A percentile compares a stretch with the other conserved stretches of the same genome.
These are phyloP conservation scores for Cydia strobilella DNA, from an alignment of 1,140 invertebrate species.

Conservation along the genomic window DNA sequence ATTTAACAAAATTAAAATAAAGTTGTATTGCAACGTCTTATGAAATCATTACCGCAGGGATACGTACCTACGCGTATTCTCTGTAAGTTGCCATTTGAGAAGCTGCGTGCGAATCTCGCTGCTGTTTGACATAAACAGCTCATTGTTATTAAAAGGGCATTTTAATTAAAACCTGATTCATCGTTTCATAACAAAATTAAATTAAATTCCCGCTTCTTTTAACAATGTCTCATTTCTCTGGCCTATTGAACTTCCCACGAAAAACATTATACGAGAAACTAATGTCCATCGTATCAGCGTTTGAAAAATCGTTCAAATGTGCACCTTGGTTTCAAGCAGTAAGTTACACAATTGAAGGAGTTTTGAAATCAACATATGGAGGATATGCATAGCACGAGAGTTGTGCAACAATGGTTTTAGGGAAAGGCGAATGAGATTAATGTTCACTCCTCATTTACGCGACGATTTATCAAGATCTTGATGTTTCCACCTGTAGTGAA, in stretches of 20 bases:
- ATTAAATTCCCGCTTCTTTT: conserved; percentile 25
- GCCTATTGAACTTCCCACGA: conserved; percentile 39
- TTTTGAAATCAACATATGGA: not conserved
- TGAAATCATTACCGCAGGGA: not conserved
- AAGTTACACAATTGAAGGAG: not conserved
- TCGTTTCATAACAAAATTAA: conserved; percentile 47
- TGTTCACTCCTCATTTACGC: conserved; percentile 40
- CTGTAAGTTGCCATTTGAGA: not conserved
- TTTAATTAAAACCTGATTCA: conserved; percentile 47
- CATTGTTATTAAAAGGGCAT: conserved; percentile 42
- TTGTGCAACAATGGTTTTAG: conserved; percentile 42
- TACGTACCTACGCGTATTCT: not conserved
- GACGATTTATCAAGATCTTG: conserved; percentile 38
- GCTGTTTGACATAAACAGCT: conserved; percentile 14
- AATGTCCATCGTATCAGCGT: not conserved
- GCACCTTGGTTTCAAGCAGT: not conserved
- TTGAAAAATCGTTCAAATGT: not conserved
- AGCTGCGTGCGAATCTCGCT: conserved; percentile 4
- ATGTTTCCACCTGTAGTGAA: conserved; percentile 22
- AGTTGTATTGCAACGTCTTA: not conserved
- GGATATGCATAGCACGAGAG: conserved; percentile 10
- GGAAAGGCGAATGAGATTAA: conserved; percentile 43
- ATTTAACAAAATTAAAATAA: not conserved
- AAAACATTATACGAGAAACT: not conserved
- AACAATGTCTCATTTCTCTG: conserved; percentile 39